Evolutionary conservation across 2,113 vertebrate genomes (phyloP).

Genomic region (Gambusia holbrooki): DNA sequence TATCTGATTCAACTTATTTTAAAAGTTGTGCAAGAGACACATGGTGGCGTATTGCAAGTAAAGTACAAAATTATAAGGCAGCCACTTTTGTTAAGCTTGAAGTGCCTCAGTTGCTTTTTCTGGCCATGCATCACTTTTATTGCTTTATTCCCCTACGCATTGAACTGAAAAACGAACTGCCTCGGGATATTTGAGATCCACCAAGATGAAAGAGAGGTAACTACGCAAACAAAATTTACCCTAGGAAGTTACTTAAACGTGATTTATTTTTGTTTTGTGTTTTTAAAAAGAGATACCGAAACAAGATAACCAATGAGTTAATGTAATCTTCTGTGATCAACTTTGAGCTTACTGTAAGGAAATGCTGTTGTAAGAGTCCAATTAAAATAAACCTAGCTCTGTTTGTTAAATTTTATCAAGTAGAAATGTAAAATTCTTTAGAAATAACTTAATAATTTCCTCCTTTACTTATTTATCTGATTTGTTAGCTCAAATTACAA

Average conservation of each 20-base stretch:
- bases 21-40: background rate
- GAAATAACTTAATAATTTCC: too few species aligned
- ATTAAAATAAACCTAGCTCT: too few species aligned
- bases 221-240: background rate
- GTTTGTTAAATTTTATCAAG: too few species aligned
- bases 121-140: background rate
- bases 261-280: background rate
- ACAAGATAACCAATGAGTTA: background rate
- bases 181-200: background rate
- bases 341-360: too few species aligned
- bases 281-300: background rate
- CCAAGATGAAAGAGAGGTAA: background rate
- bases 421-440: too few species aligned
- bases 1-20: constrained; percentile 10
- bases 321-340: too few species aligned
- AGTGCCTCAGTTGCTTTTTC: background rate
- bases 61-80: background rate
- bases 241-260: background rate
- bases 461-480: too few species aligned
- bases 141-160: background rate
- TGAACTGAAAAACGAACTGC: background rate
- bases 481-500: too few species aligned
- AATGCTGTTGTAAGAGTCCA: too few species aligned
- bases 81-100: background rate
- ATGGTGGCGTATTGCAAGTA: background rate